phyloP scores from a whole-genome alignment of 2,888 invertebrate species.

The Isoperla grammatica region DNA sequence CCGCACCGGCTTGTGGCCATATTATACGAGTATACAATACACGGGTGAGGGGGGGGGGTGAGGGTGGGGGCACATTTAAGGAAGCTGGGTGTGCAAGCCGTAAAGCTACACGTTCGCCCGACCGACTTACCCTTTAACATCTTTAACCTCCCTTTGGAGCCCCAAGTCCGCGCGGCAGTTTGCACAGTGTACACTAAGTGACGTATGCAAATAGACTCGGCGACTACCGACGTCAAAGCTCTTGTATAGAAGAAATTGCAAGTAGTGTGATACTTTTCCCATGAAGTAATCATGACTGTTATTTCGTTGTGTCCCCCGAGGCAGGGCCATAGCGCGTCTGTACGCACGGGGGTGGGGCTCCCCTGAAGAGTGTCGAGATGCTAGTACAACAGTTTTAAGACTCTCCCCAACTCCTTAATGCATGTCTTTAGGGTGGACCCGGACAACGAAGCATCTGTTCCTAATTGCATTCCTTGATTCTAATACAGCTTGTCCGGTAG shows the following conservation, averaged over 20 bases:
- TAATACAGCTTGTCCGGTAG: constrained; percentile 29
- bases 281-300: too few species aligned
- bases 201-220: neutral
- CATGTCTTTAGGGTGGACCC: constrained; percentile 21
- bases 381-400: constrained; percentile 9
- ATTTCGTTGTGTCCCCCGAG: too few species aligned
- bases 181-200: constrained; percentile 7
- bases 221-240: too few species aligned
- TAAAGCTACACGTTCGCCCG: neutral
- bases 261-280: too few species aligned
- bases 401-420: constrained; percentile 19
- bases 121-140: constrained; percentile 22
- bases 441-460: constrained; percentile 28
- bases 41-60: neutral
- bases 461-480: constrained; percentile 31
- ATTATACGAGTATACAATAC: constrained; percentile 18
- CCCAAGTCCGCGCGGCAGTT: constrained; percentile 15
- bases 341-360: too few species aligned
- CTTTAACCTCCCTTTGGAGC: constrained; percentile 25
- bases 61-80: constrained; percentile 18
- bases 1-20: constrained; percentile 21
- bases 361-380: too few species aligned
- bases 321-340: too few species aligned
- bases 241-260: too few species aligned
- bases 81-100: constrained; percentile 12